These are phyloP conservation scores for Taurulus bubalis DNA, from an alignment of 2,113 vertebrate species.

Conservation along the genomic window DNA sequence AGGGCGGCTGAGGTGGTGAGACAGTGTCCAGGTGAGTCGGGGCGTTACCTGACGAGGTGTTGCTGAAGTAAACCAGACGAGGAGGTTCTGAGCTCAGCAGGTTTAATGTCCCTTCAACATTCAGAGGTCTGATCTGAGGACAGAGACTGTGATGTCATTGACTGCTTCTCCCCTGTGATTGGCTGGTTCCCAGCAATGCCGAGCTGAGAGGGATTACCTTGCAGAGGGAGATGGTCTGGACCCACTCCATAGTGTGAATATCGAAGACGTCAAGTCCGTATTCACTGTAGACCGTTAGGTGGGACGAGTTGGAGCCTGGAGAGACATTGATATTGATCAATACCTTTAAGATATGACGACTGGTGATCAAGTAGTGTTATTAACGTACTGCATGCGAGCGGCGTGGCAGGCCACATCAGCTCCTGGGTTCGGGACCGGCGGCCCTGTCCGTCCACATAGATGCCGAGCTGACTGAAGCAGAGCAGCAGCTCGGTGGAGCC, in stretches of 20 bases:
- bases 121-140: slow-evolving; percentile 92
- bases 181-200: not conserved
- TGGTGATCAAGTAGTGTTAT: not conserved
- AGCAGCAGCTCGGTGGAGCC: slow-evolving; percentile 91
- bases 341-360: not conserved
- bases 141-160: not conserved
- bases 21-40: not conserved
- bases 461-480: slow-evolving; percentile 96
- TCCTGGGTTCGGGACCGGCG: slow-evolving; percentile 93
- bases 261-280: slow-evolving; percentile 97
- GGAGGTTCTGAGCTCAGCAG: slow-evolving; percentile 91
- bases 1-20: not conserved
- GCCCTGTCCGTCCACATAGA: slow-evolving; percentile 96
- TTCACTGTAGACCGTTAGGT: slow-evolving; percentile 95
- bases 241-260: slow-evolving; percentile 92
- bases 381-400: slow-evolving; percentile 95
- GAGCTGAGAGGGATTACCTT: slow-evolving; percentile 80
- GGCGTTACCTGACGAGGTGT: slow-evolving; percentile 86
- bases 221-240: slow-evolving; percentile 94
- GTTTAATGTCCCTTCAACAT: slow-evolving; percentile 91
- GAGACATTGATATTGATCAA: not conserved
- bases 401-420: slow-evolving; percentile 97
- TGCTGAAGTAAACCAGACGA: slow-evolving; percentile 94
- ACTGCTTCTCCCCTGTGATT: not conserved
- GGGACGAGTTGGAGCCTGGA: slow-evolving; percentile 90